Base-by-base conservation (phyloP, 1,140 invertebrate genomes). In the Anastrepha obliqua region DNA sequence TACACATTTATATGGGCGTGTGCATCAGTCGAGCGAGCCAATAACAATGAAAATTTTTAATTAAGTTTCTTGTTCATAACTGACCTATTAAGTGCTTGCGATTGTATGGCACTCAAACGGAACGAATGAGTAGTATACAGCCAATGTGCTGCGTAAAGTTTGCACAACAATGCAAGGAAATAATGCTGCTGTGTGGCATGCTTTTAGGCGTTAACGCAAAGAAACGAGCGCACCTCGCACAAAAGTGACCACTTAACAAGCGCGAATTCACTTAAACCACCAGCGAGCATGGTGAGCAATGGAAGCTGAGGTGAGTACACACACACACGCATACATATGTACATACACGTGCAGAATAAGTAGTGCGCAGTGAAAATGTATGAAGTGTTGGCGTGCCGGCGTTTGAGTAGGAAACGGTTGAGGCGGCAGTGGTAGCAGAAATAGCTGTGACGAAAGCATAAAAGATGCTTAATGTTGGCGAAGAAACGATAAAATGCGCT, bases 1-100 rank as follows among this genome's bases (percentile, higher is more conserved):
- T n/a, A 44, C 29, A 67, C 8, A 11, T 20, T 6, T 81, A 81
- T 20, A 9, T 67, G 64, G 44, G 11, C 17, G 20, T 17, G 64
- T 55, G 17, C 47, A 47, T 17, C 9, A 42, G 47, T 81, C 29
- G 29, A 81, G 47, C 20, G n/a, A 81, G 74, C 74, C 44, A 81
- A 81, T 81, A 81, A 81, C 47, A 51, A 81, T 81, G 74, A 42
- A 81, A 17, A 55, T 55, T 81, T 81, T 81, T 55, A 81, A 81
- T 81, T 81, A 81, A 81, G 74, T 81, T 81, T 81, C 74, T 81
- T 81, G 74, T 58, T 55, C 74, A 47, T n/a, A 81, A 81, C 47
- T 81, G 74, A 55, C 74, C 74, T 81, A 55, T 81, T 81, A 51
- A 81, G 17, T 55, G 47, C n/a, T 55, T 6, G 51, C 47, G 74